Evolutionary conservation across 2,797 vertebrate genomes (phyloP), one percentile per base, ranked within the genome.

Genomic region (Otus scops): DNA sequence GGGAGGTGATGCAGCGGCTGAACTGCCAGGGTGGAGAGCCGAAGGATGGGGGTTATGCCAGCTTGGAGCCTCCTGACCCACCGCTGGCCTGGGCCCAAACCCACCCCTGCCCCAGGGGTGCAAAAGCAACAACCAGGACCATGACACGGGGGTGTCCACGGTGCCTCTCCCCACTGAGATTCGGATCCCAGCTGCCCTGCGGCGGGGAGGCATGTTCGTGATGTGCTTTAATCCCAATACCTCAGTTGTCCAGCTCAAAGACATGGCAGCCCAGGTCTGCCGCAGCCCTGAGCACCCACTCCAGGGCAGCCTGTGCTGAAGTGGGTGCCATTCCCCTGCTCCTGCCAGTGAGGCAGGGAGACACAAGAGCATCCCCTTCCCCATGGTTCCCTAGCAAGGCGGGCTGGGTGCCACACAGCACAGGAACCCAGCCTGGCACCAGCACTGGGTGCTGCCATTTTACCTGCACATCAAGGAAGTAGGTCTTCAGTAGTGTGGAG

Each of bases 391-490:
- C 64, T 47, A 27, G n/a, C 1, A 1, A 67, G 43, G 22, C 6
- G 2, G 74, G 19, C 41, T 88, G 20, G 5, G 14, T 48, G 43
- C 56, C 38, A 20, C 3, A 1, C 17, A 0, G 0, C 5, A 1
- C 1, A 1, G 45, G 24, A 90, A 51, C 48, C 79, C 16, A 28
- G 24, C 59, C 39, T n/a, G 43, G 63, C 54, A 32, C 17, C 63
- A 43, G 39, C 27, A 18, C 43, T 10, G 4, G 36, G 5, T 20
- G 28, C 43, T 75, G 63, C 41, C 11, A 2, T 59, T 92, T 95
- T 98, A 99, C 99, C 99, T 99, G 99, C 90, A 99, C 99, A 1
- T 99, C 99, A 1, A 99, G 98, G 96, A 99, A 99, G 96, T 98
- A 99, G 67, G 98, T 98, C 96, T 99, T 99, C 96, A 99, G 98